A percentile compares a stretch with the other conserved stretches of the same genome.
Conservation (phyloP, 1,140 invertebrate species). For the Eriocheir sinensis region DNA sequence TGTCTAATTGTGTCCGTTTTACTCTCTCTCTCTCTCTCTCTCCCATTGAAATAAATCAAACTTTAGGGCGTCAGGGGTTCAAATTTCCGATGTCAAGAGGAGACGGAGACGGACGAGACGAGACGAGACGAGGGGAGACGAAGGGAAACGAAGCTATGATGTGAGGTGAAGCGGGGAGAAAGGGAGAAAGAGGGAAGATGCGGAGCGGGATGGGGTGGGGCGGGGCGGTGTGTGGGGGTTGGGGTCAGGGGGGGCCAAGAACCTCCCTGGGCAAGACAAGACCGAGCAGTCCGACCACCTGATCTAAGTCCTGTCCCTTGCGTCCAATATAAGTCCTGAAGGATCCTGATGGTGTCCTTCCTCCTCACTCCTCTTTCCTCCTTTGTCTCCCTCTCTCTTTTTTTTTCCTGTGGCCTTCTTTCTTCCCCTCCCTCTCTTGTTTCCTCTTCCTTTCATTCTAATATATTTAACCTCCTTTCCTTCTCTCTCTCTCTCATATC, state of each 20-base stretch:
- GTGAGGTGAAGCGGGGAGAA: neutral
- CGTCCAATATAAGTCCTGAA: too few species aligned
- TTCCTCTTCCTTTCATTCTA: too few species aligned
- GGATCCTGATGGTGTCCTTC: too few species aligned
- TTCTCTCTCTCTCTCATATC: too few species aligned
- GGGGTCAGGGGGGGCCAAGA: neutral
- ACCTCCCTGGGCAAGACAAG: neutral
- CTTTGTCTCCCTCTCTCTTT: too few species aligned
- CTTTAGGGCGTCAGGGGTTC: neutral
- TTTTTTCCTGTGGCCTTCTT: too few species aligned
- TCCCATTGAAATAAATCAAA: neutral
- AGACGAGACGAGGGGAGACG: neutral
- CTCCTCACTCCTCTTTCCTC: too few species aligned
- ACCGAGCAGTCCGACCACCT: neutral
- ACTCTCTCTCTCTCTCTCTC: conserved; percentile 13
- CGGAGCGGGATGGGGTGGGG: neutral
- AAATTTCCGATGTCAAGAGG: neutral
- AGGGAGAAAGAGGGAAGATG: neutral
- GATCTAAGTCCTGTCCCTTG: too few species aligned
- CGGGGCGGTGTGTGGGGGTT: too few species aligned
- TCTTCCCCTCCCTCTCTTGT: too few species aligned
- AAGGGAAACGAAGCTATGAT: neutral
- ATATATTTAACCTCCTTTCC: too few species aligned
- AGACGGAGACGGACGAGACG: neutral
- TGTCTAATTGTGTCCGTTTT: neutral